These are phyloP conservation scores for Fundulus diaphanus DNA, from an alignment of 2,797 vertebrate genomes.

Conservation along the genomic window DNA sequence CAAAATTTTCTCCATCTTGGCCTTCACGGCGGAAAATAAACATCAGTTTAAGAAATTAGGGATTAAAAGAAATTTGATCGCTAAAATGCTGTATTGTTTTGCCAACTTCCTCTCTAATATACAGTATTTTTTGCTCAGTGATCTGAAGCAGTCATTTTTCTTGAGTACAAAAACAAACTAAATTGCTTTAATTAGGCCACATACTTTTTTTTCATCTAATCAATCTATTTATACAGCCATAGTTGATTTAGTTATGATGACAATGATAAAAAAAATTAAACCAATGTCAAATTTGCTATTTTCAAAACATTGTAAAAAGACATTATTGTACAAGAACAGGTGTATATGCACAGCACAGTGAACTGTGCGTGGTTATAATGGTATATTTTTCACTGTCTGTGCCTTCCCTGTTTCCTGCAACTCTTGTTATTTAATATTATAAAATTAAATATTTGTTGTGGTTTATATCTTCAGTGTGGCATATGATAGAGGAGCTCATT, in stretches of 20 bases:
- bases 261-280: not conserved
- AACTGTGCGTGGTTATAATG: not conserved
- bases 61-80: not conserved
- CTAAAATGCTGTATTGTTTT: not conserved
- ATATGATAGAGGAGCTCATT: too few species aligned
- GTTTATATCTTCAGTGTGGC: too few species aligned
- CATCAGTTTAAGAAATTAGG: too few species aligned
- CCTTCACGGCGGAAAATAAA: not conserved
- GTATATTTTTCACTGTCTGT: not conserved
- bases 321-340: not conserved
- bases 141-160: conserved; percentile 45
- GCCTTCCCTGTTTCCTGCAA: not conserved
- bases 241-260: not conserved
- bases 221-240: not conserved
- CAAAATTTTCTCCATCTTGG: not conserved
- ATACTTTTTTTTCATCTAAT: conserved; percentile 47
- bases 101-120: conserved; percentile 6
- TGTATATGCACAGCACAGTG: too few species aligned
- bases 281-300: not conserved
- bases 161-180: conserved; percentile 57
- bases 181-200: conserved; percentile 64
- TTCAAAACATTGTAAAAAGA: not conserved
- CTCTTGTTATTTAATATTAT: not conserved
- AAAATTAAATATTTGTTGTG: too few species aligned
- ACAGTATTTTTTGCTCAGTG: conserved; percentile 25